Evolutionary conservation across 2,888 invertebrate genomes (phyloP), one percentile per base, ranked within the genome.

Genomic region (Sipha maydis): DNA sequence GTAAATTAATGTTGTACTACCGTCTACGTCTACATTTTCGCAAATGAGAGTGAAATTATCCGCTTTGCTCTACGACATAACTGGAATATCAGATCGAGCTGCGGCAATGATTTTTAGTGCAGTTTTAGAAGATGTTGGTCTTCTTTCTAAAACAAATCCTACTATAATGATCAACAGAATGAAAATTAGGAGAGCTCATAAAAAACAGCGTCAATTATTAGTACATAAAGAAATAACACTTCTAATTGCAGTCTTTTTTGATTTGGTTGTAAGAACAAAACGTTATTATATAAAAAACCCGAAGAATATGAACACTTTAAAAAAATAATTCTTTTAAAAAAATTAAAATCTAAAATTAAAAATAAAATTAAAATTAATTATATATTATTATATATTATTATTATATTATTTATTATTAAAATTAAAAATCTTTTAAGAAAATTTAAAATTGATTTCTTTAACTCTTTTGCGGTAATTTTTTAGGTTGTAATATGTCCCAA

Each of bases 381-480:
- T n/a, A n/a, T n/a, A n/a, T n/a, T n/a, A n/a, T n/a, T n/a, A n/a
- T n/a, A n/a, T n/a, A n/a, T n/a, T n/a, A n/a, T n/a, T n/a, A n/a
- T n/a, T n/a, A n/a, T n/a, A n/a, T n/a, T n/a, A n/a, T n/a, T n/a
- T n/a, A n/a, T n/a, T n/a, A n/a, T n/a, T n/a, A n/a, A n/a, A n/a
- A n/a, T n/a, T n/a, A n/a, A n/a, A n/a, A n/a, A n/a, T n/a, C n/a
- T n/a, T n/a, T n/a, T n/a, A 69, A 69, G 69, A 69, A 69, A 69
- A 69, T 69, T n/a, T 69, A 69, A 69, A 28, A 69, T 69, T 69
- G 28, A 69, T 69, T 69, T 69, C 7, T 69, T 69, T 69, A 69
- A 4, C 28, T 69, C 28, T 69, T 69, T 69, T 28, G 28, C 28
- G 69, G 69, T 28, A 28, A 28, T 69, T 69, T 69, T 14, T 28